Evolutionary conservation across 2,113 vertebrate species (phyloP).

Genomic region (Melanostigma gelatinosum): DNA sequence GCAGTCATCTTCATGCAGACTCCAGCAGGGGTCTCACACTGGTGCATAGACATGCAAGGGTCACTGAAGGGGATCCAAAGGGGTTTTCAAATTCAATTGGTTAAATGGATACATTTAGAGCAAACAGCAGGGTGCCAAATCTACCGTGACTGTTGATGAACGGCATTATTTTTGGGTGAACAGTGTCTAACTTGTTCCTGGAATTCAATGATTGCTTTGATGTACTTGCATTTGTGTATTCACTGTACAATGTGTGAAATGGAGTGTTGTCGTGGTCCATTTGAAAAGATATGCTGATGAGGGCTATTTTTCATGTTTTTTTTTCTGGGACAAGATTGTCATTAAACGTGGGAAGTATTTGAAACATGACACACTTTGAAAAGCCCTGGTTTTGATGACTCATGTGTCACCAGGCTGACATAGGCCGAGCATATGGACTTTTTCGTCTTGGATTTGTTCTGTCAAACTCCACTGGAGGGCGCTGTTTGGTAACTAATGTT

Average conservation of each 20-base stretch:
- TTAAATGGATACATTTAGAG: background rate
- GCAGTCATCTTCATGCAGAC: background rate
- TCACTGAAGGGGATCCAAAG: background rate
- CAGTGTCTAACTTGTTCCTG: too few species aligned
- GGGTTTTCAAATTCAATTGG: background rate
- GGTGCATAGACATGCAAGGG: background rate
- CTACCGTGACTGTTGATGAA: background rate
- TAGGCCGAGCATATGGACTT: background rate
- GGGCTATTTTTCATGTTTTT: background rate
- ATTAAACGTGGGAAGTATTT: background rate
- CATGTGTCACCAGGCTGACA: background rate
- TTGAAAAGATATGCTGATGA: background rate
- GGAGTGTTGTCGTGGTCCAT: background rate
- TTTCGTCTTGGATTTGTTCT: background rate
- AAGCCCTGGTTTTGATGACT: conserved; percentile 16
- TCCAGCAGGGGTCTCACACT: background rate
- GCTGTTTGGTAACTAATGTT: conserved; percentile 73
- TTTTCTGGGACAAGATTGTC: background rate
- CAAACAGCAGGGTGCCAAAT: background rate
- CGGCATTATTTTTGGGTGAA: background rate
- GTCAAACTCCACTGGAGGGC: conserved; percentile 67
- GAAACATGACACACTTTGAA: background rate
- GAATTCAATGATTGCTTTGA: background rate
- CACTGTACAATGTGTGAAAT: background rate
- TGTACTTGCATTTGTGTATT: background rate